Evolutionary conservation across 2,888 invertebrate species (phyloP), one percentile per base, ranked within the genome.

Genomic region (Mesorhabditis belari): DNA sequence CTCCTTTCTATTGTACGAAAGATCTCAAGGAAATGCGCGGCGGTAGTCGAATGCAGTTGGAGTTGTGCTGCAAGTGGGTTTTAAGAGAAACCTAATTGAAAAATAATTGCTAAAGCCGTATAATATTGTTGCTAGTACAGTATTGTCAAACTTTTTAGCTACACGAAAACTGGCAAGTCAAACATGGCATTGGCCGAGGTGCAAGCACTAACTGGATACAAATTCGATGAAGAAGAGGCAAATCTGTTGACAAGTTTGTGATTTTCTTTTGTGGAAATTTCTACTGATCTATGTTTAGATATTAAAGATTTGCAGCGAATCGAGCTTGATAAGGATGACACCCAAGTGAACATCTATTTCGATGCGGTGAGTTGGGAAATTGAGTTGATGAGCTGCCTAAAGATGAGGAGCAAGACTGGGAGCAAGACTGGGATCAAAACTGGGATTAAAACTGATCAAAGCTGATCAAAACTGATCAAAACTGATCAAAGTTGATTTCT

Each of bases 131-230:
- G 3, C 6, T 9, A 35, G 44, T n/a, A 17, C 44, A 35, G 0
- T n/a, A 17, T 35, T 17, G 12, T n/a, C 52, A 5, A 5, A 25
- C 26, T n/a, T 67, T 71, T 49, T 61, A 80, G 79, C 57, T 81
- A 81, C 62, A 77, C 71, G 1, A 65, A 74, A 4, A 27, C 68
- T 5, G 76, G 73, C n/a, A 66, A 73, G 28, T 79, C 79, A n/a
- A 81, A 83, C 60, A 84, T 83, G 83, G 81, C 82, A 2, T 79
- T 84, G n/a, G 79, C 82, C 54, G 83, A 84, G 69, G 62, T 80
- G 44, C 70, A 77, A 17, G 64, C 77, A 0, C 61, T 79, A 6
- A 67, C 65, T 54, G 79, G 79, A 5, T 79, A 76, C 52, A 58
- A 49, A 26, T 72, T 71, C 51, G 73, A 73, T 58, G 66, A 66